Base-by-base conservation (phyloP, 2,113 vertebrate genomes). In the Acrocephalus arundinaceus region DNA sequence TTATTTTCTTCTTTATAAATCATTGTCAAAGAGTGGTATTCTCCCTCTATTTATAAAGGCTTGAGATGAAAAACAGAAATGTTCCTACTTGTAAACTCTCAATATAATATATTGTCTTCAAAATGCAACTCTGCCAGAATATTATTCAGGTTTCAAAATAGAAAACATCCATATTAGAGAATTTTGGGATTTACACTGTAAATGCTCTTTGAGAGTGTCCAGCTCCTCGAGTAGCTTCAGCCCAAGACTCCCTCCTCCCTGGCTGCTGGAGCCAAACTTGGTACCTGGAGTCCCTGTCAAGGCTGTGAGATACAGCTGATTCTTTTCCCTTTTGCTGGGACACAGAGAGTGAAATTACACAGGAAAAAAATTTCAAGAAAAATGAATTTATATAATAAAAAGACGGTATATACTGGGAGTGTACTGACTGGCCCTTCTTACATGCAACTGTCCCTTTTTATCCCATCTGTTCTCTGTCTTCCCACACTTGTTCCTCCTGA, bases 381-480 rank as follows among this genome's bases (percentile, higher is more conserved):
- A 65, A 43, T 15, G 2, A 4, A 28, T 68, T 63, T 63, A 7
- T 70, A 5, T 13, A 51, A 55, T 25, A 51, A 51, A 74, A 87
- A 57, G 1, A 15, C 12, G 18, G 11, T n/a, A 17, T 19, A 71
- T 14, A 25, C 11, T 24, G 12, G 7, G 25, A 79, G 0, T 5
- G 11, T 54, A 39, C 23, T 27, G 27, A 68, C 11, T 43, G 17
- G 9, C 5, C 11, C 5, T 70, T 45, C 25, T 79, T 27, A 59
- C 1, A 4, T 48, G 10, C 23, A 68, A 2, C 13, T 12, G 8
- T 5, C 12, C 17, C 3, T 1, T 24, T 48, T 58, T 43, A 54
- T 27, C 5, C 16, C 10, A 5, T 24, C 6, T 81, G 23, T 6
- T 31, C 20, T 20, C 33, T 74, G 25, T 68, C 23, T 86, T 58